Conservation (phyloP, 2,113 vertebrate genomes). For the Seriola dumerili region DNA sequence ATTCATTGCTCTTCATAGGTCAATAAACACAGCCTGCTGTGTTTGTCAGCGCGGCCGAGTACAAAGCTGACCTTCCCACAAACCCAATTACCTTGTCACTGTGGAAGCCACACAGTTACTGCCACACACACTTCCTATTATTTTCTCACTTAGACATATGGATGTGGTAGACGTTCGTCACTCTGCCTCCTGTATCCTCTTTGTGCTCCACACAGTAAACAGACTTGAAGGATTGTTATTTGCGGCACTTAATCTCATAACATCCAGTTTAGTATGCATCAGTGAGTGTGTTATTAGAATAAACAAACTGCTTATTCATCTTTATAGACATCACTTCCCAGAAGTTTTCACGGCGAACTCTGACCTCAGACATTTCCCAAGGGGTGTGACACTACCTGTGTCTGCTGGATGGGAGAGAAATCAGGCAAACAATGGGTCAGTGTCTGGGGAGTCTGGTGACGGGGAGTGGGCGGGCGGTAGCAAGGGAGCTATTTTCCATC, state of each 20-base stretch:
- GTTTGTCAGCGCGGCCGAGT: conserved; percentile 9
- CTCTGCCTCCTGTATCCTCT: conserved; percentile 24
- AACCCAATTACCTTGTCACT: conserved; percentile 29
- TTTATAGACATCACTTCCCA: background rate
- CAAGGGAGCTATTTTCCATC: background rate
- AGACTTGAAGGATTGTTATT: background rate
- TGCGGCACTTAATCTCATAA: background rate
- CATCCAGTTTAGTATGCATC: background rate
- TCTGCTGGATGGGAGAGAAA: background rate
- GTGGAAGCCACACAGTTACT: conserved; percentile 28
- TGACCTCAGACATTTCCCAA: background rate
- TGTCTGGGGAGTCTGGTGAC: background rate
- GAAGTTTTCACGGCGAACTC: background rate
- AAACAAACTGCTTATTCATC: background rate
- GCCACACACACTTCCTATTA: background rate
- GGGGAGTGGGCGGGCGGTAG: background rate
- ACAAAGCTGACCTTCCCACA: conserved; percentile 47
- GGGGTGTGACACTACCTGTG: background rate
- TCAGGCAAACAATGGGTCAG: background rate
- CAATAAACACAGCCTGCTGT: conserved; percentile 31
- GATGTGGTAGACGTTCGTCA: conserved; percentile 12
- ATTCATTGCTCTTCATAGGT: conserved; percentile 39
- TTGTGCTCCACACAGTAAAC: background rate
- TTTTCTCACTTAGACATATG: conserved; percentile 24
- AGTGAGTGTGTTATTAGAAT: background rate